A percentile compares a stretch with the other conserved stretches of the same genome.
These are phyloP conservation scores for Amphiprion clarkii DNA, from an alignment of 2,797 vertebrate genomes.

Conservation along the genomic window DNA sequence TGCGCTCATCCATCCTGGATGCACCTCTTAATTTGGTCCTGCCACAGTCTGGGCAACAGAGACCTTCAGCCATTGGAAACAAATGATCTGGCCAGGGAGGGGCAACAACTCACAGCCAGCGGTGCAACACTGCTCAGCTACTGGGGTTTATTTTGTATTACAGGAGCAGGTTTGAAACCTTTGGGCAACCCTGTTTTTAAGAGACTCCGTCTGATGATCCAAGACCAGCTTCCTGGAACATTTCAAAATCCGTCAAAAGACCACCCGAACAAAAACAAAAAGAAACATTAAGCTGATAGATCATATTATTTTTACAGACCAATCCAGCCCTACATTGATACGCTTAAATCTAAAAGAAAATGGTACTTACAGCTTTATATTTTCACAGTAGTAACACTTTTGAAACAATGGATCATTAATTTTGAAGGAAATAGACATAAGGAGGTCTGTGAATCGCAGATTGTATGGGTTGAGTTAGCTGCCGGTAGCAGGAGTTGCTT, in stretches of 20 bases:
- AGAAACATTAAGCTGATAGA: neutral
- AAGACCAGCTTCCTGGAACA: constrained; percentile 6
- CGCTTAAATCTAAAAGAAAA: neutral
- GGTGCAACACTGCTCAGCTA: constrained; percentile 53
- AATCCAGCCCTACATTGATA: neutral
- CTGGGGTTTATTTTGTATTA: constrained; percentile 51
- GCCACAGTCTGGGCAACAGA: constrained; percentile 82
- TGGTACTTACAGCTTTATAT: neutral
- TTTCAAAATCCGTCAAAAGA: constrained; percentile 8
- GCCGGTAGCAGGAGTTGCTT: too few relatives aligned
- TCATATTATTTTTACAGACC: neutral
- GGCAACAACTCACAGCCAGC: constrained; percentile 82
- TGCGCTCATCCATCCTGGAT: constrained; percentile 83
- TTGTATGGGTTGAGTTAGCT: too few relatives aligned
- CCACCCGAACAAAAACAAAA: neutral
- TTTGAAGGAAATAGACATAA: neutral
- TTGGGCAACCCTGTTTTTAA: constrained; percentile 1
- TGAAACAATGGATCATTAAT: neutral
- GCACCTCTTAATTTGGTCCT: constrained; percentile 88
- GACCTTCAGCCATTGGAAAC: constrained; percentile 87
- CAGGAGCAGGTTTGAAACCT: constrained; percentile 34
- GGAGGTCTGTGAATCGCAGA: too few relatives aligned
- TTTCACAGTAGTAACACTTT: neutral
- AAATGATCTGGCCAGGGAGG: constrained; percentile 84
- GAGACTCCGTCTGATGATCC: constrained; percentile 1